phyloP scores from a whole-genome alignment of 2,888 invertebrate species.

The Miltochrista miniata region DNA sequence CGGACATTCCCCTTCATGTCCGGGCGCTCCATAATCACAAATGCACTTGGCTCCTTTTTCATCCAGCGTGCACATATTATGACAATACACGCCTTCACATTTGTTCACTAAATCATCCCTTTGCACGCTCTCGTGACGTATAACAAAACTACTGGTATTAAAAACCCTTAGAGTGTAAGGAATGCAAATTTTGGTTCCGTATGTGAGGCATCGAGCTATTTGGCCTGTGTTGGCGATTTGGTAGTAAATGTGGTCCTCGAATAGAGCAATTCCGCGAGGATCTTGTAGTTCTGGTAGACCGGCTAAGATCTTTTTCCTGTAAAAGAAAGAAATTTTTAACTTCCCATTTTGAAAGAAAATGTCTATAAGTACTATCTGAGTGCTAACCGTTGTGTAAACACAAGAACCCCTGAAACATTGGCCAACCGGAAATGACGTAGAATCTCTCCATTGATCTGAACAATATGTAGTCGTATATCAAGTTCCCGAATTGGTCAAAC shows the following conservation, averaged over 20 bases:
- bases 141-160: constrained; percentile 55
- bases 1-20: constrained; percentile 33
- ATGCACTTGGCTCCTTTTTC: constrained; percentile 71
- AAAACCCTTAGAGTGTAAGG: constrained; percentile 66
- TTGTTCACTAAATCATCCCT: constrained; percentile 59
- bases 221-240: constrained; percentile 79
- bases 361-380: too few relatives aligned
- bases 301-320: constrained; percentile 67
- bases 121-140: constrained; percentile 60
- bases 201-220: constrained; percentile 84
- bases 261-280: constrained; percentile 87
- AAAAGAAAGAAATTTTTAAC: too few relatives aligned
- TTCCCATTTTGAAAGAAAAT: too few relatives aligned
- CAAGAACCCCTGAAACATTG: too few relatives aligned
- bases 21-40: constrained; percentile 76
- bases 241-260: constrained; percentile 91
- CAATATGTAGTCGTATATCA: too few relatives aligned
- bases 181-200: constrained; percentile 76
- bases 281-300: constrained; percentile 72
- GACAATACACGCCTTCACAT: constrained; percentile 79
- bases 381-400: too few relatives aligned
- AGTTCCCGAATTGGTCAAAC: too few relatives aligned
- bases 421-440: too few relatives aligned
- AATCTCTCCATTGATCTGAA: too few relatives aligned
- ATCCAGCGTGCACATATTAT: constrained; percentile 84